Evolutionary conservation across 2,797 vertebrate species (phyloP).

Genomic region (Synaphobranchus kaupii): DNA sequence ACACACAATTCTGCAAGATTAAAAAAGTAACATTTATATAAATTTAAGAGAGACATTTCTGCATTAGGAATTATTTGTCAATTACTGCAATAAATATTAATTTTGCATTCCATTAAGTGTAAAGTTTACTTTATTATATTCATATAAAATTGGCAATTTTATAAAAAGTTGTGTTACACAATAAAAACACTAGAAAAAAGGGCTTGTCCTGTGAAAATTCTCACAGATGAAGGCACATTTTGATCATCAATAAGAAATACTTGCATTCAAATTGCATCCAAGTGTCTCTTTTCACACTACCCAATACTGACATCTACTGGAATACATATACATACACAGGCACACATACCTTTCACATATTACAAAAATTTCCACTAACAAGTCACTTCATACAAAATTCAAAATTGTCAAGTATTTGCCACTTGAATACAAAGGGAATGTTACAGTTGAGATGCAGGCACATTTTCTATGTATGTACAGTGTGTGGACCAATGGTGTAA

Average conservation of each 20-base stretch:
- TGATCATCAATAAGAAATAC: conserved; percentile 33
- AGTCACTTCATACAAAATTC: neutral
- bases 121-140: conserved; percentile 67
- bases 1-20: too few species aligned
- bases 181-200: conserved; percentile 73
- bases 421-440: conserved; percentile 9
- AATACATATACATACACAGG: conserved; percentile 50
- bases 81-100: neutral
- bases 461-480: conserved; percentile 11
- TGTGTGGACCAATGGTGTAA: neutral
- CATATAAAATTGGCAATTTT: conserved; percentile 70
- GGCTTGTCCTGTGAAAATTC: conserved; percentile 39
- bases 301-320: conserved; percentile 29
- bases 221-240: conserved; percentile 69
- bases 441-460: conserved; percentile 5
- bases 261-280: neutral
- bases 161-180: conserved; percentile 63
- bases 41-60: too few species aligned
- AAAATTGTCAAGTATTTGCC: conserved; percentile 20
- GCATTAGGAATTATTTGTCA: neutral
- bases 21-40: too few species aligned
- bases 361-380: neutral
- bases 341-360: neutral
- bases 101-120: conserved; percentile 46
- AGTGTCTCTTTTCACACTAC: conserved; percentile 12